phyloP scores from a whole-genome alignment of 1,140 invertebrate species.

The Drosophila biarmipes region DNA sequence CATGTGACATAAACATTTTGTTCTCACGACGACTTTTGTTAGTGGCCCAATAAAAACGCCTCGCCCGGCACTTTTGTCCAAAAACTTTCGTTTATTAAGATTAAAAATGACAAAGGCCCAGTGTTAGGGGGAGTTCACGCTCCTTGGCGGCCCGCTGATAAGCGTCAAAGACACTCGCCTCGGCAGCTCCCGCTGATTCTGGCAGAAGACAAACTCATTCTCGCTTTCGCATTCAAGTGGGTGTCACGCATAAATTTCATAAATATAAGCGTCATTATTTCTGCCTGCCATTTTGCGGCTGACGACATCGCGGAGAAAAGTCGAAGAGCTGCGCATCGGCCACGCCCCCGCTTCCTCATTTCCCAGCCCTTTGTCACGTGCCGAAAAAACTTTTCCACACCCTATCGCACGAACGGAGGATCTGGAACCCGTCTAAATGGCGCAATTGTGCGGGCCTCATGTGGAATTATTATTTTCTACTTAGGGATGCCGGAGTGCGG shows the following conservation, averaged over 20 bases:
- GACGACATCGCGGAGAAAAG: constrained; percentile 38
- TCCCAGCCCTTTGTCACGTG: constrained; percentile 72
- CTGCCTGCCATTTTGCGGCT: constrained; percentile 70
- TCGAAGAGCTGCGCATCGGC: constrained; percentile 26
- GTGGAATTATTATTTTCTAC: constrained; percentile 66
- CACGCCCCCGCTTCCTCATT: constrained; percentile 19
- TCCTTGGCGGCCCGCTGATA: constrained; percentile 67
- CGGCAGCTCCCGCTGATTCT: no score
- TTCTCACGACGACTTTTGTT: constrained; percentile 44
- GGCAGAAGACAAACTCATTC: constrained; percentile 27
- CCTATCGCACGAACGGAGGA: constrained; percentile 5
- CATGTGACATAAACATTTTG: constrained; percentile 65
- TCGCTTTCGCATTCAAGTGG: constrained; percentile 68
- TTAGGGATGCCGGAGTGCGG: constrained; percentile 18
- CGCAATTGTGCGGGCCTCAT: constrained; percentile 73
- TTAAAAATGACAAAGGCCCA: constrained; percentile 77
- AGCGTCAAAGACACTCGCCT: constrained; percentile 44
- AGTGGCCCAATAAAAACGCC: constrained; percentile 66
- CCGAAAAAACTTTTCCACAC: constrained; percentile 57
- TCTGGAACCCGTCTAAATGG: constrained; percentile 73
- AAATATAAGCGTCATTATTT: constrained; percentile 83
- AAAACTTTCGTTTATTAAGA: constrained; percentile 78
- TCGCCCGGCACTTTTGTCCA: constrained; percentile 44
- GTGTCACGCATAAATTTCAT: constrained; percentile 83
- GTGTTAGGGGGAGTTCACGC: constrained; percentile 40